Base-by-base conservation (phyloP, 2,113 vertebrate genomes). In the Okapia johnstoni region DNA sequence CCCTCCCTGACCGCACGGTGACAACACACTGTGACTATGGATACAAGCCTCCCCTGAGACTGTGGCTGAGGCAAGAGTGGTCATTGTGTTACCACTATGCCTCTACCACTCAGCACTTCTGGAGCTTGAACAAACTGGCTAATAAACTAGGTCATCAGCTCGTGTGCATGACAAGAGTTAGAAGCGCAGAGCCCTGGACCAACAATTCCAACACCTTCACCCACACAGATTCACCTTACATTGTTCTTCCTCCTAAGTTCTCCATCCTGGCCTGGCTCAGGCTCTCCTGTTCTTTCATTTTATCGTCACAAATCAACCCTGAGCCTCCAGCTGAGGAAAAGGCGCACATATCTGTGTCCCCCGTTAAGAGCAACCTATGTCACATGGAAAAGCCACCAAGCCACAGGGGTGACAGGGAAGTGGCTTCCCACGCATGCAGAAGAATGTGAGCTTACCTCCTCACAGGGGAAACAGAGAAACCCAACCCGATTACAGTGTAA, bases 371-470 rank as follows among this genome's bases (percentile, higher is more conserved):
- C 87, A 73, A 85, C 87, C 79, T 70, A 40, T 21, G 85, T 92
- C 54, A 96, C 93, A 77, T 8, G 79, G 36, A 93, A 96, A 93
- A 95, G 93, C 66, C 21, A 87, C 52, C 58, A 93, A 90, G 86
- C 76, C 80, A 61, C 94, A 81, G 81, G 88, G 80, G 73, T 81
- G 93, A 85, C 36, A 96, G 43, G 86, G 85, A 95, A 73, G 3
- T 84, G 77, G 91, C 55, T 94, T 95, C 87, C 88, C 6, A 2
- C 19, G 3, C 12, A 95, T 66, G 40, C 76, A 23, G 11, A 96
- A 97, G 95, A 96, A 97, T 85, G 85, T 88, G 25, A 46, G 88
- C 95, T 89, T 84, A 81, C 50, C 90, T 94, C 80, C 90, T 96
- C 2, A 2, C 0, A 1, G 93, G 85, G 93, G 54, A 76, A 96